Conservation (phyloP, 2,797 vertebrate genomes). For the Streptopelia turtur region DNA sequence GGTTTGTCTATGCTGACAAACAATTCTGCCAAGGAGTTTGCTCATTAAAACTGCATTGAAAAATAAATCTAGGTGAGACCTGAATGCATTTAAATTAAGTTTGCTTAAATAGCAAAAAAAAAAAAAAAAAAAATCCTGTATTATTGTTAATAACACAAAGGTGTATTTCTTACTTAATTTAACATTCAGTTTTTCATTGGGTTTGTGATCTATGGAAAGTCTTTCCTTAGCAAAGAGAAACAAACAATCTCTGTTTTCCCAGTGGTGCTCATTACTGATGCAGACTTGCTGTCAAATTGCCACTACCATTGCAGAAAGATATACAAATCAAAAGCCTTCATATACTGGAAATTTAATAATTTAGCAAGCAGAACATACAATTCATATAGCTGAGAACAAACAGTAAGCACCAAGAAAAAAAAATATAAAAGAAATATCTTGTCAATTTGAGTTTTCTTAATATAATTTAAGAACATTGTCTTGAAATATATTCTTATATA, state of each 20-base stretch:
- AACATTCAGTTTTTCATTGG: background rate
- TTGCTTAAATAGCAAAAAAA: background rate
- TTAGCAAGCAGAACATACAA: background rate
- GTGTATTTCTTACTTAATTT: background rate
- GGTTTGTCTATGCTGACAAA: background rate
- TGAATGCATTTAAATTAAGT: background rate
- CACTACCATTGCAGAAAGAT: background rate
- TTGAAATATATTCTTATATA: background rate
- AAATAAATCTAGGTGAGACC: background rate
- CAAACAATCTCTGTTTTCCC: background rate
- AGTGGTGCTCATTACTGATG: conserved; percentile 11
- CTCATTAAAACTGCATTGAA: background rate
- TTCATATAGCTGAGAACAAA: background rate
- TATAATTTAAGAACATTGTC: background rate
- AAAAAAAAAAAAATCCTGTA: background rate
- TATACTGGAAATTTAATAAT: background rate
- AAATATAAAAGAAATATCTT: background rate
- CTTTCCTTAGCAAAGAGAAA: background rate
- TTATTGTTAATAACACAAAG: background rate
- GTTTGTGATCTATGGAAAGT: background rate
- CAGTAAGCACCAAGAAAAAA: background rate
- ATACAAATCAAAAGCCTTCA: background rate
- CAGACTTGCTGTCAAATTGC: conserved; percentile 21
- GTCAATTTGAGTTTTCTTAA: background rate
- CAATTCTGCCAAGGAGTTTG: background rate